A percentile compares a stretch with the other conserved stretches of the same genome.
Conservation (phyloP, 92 coral and sea anemone genomes). For the Siderastrea siderea region DNA sequence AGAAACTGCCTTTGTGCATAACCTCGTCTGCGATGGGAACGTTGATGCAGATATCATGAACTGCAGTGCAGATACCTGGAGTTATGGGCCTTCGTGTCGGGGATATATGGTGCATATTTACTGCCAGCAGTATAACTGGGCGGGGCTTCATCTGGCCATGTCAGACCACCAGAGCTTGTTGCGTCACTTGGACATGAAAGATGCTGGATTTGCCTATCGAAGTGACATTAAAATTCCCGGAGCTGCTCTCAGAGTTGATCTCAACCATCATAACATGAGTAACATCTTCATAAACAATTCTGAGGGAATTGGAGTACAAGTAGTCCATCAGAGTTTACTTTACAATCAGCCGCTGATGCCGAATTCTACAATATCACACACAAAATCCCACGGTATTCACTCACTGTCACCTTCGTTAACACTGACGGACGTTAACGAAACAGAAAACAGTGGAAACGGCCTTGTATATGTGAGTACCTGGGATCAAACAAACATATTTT, state of each 20-base stretch:
- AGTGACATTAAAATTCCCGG: slow-evolving; percentile 62
- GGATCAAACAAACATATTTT: slow-evolving; percentile 35
- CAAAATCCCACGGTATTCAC: slow-evolving; percentile 53
- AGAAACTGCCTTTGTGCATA: slow-evolving; percentile 44
- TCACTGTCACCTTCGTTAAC: slow-evolving; percentile 50
- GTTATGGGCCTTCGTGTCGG: slow-evolving; percentile 41
- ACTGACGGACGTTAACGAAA: slow-evolving; percentile 52
- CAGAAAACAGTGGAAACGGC: slow-evolving; percentile 50
- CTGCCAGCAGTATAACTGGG: slow-evolving; percentile 72
- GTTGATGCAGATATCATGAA: slow-evolving; percentile 55
- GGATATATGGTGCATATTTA: slow-evolving; percentile 33
- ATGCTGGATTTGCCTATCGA: slow-evolving; percentile 76
- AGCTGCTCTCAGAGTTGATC: slow-evolving; percentile 63
- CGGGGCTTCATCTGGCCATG: slow-evolving; percentile 72
- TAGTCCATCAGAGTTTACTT: slow-evolving; percentile 48
- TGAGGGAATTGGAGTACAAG: slow-evolving; percentile 51
- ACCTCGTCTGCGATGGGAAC: slow-evolving; percentile 47
- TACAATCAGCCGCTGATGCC: slow-evolving; percentile 43
- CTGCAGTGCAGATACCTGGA: slow-evolving; percentile 60
- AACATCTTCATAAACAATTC: slow-evolving; percentile 57
- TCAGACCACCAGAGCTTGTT: slow-evolving; percentile 47
- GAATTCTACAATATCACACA: slow-evolving; percentile 44
- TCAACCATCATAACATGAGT: slow-evolving; percentile 58
- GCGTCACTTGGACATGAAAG: slow-evolving; percentile 62
- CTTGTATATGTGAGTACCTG: slow-evolving; percentile 25